phyloP scores from a whole-genome alignment of 2,888 invertebrate genomes.

The Acronicta aceris region DNA sequence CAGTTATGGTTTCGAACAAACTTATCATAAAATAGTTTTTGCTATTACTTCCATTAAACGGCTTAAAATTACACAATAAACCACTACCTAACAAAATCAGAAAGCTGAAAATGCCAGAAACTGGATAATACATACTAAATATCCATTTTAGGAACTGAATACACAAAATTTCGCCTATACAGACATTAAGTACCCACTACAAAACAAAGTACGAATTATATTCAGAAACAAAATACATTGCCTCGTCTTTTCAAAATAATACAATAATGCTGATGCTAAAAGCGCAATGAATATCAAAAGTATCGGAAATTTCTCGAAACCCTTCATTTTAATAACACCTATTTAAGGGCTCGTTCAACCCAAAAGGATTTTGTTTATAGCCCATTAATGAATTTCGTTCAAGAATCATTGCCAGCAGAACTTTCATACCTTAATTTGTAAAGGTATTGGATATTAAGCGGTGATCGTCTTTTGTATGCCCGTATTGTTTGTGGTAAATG shows the following conservation, averaged over 20 bases:
- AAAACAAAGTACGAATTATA: conserved; percentile 46
- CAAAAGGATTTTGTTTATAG: conserved; percentile 78
- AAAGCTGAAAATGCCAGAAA: conserved; percentile 21
- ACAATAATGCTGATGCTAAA: conserved; percentile 43
- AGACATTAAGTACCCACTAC: conserved; percentile 15
- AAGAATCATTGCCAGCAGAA: conserved; percentile 65
- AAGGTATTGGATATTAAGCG: conserved; percentile 69
- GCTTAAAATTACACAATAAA: conserved; percentile 1
- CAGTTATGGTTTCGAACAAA: no score
- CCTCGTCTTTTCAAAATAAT: conserved; percentile 26
- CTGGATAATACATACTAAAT: conserved; percentile 40
- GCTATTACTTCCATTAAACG: no score
- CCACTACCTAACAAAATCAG: neutral
- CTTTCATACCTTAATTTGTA: conserved; percentile 74
- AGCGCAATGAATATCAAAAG: conserved; percentile 49
- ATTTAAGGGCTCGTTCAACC: conserved; percentile 55
- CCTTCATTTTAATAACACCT: conserved; percentile 60
- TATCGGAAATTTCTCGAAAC: conserved; percentile 50
- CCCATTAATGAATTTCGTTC: conserved; percentile 77
- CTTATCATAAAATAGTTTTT: no score
- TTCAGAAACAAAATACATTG: conserved; percentile 38
- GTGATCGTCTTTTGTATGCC: conserved; percentile 56
- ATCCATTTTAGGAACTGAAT: conserved; percentile 34
- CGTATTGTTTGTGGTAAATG: conserved; percentile 54
- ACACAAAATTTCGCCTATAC: conserved; percentile 32